phyloP scores from a whole-genome alignment of 1,140 invertebrate species.

The Sminthurinus signatus region DNA sequence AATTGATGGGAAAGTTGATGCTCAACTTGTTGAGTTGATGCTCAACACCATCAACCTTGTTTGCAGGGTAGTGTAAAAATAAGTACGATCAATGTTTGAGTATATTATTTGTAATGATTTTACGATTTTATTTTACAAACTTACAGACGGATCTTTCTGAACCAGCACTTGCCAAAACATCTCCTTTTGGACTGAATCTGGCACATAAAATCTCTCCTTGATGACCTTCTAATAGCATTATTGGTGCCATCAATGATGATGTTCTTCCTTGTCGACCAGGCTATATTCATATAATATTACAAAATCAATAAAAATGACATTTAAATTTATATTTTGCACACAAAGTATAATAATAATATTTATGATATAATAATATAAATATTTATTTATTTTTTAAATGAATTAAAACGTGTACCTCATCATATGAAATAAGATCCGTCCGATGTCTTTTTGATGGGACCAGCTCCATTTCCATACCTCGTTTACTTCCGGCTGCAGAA shows the following conservation, averaged over 20 bases:
- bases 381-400: not conserved
- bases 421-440: conserved; percentile 24
- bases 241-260: conserved; percentile 82
- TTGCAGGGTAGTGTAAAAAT: conserved; percentile 72
- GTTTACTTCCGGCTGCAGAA: conserved; percentile 22
- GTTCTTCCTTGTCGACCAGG: conserved; percentile 54
- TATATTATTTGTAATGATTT: not conserved
- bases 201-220: conserved; percentile 90
- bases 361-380: not conserved
- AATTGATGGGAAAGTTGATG: conserved; percentile 92
- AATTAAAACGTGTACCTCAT: no score
- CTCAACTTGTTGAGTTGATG: conserved; percentile 90
- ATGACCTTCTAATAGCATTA: conserved; percentile 95
- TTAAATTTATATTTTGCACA: not conserved
- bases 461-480: conserved; percentile 28
- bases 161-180: conserved; percentile 88
- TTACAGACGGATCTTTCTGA: conserved; percentile 95
- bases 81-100: not conserved
- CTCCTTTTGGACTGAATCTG: conserved; percentile 94
- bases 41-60: conserved; percentile 89
- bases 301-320: not conserved
- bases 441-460: conserved; percentile 34
- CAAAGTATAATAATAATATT: not conserved
- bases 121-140: conserved; percentile 44
- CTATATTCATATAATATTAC: not conserved